Conservation (phyloP, 2,797 vertebrate genomes). For the Salmo trutta region DNA sequence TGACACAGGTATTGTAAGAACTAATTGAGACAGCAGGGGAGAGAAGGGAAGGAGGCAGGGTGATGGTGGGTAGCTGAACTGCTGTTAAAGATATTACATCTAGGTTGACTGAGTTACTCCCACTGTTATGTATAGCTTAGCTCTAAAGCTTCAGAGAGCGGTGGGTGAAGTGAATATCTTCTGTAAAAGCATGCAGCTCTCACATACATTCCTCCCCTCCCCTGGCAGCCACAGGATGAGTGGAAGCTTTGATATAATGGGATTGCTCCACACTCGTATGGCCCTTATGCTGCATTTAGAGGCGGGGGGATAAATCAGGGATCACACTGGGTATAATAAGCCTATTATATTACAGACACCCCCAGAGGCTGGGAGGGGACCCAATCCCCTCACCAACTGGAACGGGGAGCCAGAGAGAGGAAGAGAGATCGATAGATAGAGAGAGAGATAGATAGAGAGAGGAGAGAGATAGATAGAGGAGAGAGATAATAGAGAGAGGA, state of each 20-base stretch:
- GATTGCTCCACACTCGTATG: conserved; percentile 34
- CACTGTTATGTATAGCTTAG: too few relatives aligned
- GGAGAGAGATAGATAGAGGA: too few relatives aligned
- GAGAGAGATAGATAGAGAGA: background rate
- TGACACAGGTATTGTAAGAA: background rate
- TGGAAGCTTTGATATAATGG: conserved; percentile 43
- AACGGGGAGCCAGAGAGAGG: too few relatives aligned
- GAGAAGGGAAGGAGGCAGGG: background rate
- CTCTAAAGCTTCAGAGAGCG: background rate
- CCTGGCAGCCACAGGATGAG: conserved; percentile 26
- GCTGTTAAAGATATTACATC: background rate
- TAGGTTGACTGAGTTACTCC: background rate
- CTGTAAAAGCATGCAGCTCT: conserved; percentile 3
- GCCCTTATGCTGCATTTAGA: conserved; percentile 37
- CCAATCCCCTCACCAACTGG: conserved; percentile 10
- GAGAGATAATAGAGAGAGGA: too few relatives aligned
- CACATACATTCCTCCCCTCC: background rate
- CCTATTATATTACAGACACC: conserved; percentile 29
- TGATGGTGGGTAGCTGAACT: background rate
- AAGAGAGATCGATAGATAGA: too few relatives aligned
- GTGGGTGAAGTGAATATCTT: conserved; percentile 3
- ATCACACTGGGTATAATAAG: conserved; percentile 37
- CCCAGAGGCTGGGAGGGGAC: background rate
- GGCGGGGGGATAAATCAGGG: conserved; percentile 30
- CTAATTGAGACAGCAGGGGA: background rate